These are phyloP conservation scores for Echinometra lucunter DNA, from an alignment of 53 echinoderm and acorn worm species.

Conservation along the genomic window DNA sequence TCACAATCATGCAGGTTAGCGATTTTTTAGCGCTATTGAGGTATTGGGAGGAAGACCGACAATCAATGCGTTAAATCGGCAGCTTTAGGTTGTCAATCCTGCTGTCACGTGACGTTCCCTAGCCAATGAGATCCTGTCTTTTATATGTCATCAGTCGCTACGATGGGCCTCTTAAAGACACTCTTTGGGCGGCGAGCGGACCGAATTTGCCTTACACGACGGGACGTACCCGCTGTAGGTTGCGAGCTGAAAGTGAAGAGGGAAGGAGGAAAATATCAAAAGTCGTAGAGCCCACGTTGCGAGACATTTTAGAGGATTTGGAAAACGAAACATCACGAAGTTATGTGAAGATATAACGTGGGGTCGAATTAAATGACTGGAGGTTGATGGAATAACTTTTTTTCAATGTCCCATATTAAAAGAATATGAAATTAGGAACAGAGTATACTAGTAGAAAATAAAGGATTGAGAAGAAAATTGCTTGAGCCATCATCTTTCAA, in stretches of 20 bases:
- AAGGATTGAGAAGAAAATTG: background rate
- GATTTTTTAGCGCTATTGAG: background rate
- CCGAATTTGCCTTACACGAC: conserved; percentile 11
- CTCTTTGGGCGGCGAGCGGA: conserved; percentile 58
- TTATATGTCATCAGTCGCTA: conserved; percentile 65
- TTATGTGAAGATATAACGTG: background rate
- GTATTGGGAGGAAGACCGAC: conserved; percentile 6
- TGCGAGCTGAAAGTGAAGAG: conserved; percentile 67
- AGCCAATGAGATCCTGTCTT: conserved; percentile 41
- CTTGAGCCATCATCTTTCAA: background rate
- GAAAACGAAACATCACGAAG: background rate
- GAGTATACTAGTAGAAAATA: background rate
- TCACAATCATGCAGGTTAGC: conserved; percentile 21
- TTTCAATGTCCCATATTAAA: background rate
- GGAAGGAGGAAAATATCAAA: conserved; percentile 65
- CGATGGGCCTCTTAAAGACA: conserved; percentile 67
- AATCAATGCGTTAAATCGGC: conserved; percentile 3
- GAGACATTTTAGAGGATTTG: background rate
- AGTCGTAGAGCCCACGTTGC: conserved; percentile 1
- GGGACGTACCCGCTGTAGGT: background rate
- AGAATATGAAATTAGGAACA: background rate
- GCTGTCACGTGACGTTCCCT: conserved; percentile 7
- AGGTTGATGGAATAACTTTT: background rate
- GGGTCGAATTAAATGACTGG: background rate
- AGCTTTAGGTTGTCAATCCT: background rate